Percentiles rank a stretch among this genome's conserved stretches.
These are phyloP conservation scores for Neoscelio sp. DNA, from an alignment of 2,888 invertebrate genomes.

Conservation along the genomic window DNA sequence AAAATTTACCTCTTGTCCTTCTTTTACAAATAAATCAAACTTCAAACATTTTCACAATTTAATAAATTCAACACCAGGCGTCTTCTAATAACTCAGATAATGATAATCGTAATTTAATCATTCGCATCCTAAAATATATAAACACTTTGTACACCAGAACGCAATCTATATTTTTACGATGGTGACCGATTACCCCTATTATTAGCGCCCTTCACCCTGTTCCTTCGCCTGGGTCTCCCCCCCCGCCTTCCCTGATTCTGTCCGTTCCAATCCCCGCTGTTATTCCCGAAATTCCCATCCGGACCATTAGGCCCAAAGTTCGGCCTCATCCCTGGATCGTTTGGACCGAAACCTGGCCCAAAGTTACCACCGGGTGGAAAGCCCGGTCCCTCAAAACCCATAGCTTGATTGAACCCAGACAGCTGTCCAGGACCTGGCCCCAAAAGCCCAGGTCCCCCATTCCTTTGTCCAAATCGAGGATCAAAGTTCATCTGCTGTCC, in stretches of 20 bases:
- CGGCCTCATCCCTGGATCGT: constrained; percentile 68
- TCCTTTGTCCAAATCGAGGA: constrained; percentile 77
- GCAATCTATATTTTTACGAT: constrained; percentile 58
- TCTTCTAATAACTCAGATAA: too few species aligned
- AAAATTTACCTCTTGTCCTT: too few species aligned
- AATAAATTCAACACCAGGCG: too few species aligned
- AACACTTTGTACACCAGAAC: too few species aligned
- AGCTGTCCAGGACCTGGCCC: constrained; percentile 79
- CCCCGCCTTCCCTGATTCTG: constrained; percentile 72
- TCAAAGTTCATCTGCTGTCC: constrained; percentile 77
- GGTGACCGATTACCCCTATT: constrained; percentile 75
- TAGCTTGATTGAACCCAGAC: constrained; percentile 73
- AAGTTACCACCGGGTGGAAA: constrained; percentile 63
- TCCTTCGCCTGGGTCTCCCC: constrained; percentile 75
- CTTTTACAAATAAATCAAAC: too few species aligned
- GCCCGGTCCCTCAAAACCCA: constrained; percentile 73
- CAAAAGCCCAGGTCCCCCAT: constrained; percentile 78
- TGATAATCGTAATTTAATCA: too few species aligned
- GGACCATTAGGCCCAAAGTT: constrained; percentile 70
- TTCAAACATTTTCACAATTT: too few species aligned
- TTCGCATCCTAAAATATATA: too few species aligned
- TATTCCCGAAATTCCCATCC: constrained; percentile 70
- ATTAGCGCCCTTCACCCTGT: constrained; percentile 76
- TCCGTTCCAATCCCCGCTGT: constrained; percentile 77
- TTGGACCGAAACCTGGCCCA: constrained; percentile 69